Conservation (phyloP, 2,888 invertebrate genomes). For the Sesia apiformis region DNA sequence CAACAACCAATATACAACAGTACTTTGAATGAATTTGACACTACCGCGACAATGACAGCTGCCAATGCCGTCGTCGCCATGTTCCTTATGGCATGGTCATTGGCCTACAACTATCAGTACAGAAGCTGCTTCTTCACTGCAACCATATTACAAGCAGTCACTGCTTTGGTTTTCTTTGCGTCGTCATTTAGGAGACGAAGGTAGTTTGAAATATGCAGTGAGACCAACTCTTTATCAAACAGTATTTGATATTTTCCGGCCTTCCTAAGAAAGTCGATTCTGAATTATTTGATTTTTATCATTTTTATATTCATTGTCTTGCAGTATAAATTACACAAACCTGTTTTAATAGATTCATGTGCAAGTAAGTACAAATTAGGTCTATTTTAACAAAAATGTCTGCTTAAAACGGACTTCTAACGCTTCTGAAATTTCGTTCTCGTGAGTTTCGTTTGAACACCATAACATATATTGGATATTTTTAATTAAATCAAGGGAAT, state of each 20-base stretch:
- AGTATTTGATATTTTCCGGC: too few relatives aligned
- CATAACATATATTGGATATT: background rate
- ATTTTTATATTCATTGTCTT: too few relatives aligned
- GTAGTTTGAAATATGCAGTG: conserved; percentile 13
- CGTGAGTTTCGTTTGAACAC: conserved; percentile 6
- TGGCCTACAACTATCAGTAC: conserved; percentile 48
- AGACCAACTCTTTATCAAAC: too few relatives aligned
- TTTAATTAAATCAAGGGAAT: background rate
- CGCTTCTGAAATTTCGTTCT: conserved; percentile 7
- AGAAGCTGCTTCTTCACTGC: conserved; percentile 54
- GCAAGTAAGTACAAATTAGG: too few relatives aligned
- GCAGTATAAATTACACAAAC: too few relatives aligned
- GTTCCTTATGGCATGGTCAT: conserved; percentile 46
- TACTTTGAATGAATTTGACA: conserved; percentile 59
- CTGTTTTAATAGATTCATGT: too few relatives aligned
- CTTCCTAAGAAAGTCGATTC: too few relatives aligned
- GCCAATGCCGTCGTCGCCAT: conserved; percentile 52
- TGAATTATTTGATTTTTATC: too few relatives aligned
- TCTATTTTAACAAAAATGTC: too few relatives aligned
- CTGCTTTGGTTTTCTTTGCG: conserved; percentile 45
- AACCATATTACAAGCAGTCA: conserved; percentile 42
- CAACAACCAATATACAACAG: conserved; percentile 58
- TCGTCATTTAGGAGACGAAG: conserved; percentile 51
- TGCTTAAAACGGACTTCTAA: too few relatives aligned
- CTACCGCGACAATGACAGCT: conserved; percentile 56